These are phyloP conservation scores for Drosophila eohydei DNA, from an alignment of 2,888 invertebrate genomes.

Conservation along the genomic window DNA sequence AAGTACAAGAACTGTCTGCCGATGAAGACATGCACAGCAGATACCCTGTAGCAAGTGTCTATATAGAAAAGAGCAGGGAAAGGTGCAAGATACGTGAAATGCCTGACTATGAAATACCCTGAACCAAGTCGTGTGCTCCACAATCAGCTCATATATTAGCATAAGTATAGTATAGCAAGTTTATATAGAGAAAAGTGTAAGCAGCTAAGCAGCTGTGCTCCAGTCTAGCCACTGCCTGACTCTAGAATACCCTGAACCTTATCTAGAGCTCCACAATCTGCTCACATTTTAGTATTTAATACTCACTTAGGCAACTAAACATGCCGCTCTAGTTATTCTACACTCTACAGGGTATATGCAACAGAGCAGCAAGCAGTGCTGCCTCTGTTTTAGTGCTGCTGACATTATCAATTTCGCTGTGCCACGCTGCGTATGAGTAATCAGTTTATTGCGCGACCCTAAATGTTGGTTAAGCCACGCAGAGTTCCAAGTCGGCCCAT, in stretches of 20 bases:
- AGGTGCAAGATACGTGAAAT: background rate
- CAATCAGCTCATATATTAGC: too few relatives aligned
- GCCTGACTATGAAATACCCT: background rate
- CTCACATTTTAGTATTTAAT: too few relatives aligned
- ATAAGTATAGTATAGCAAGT: too few relatives aligned
- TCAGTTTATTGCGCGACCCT: conserved; percentile 67
- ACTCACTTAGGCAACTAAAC: background rate
- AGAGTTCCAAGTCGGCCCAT: conserved; percentile 6
- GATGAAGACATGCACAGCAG: background rate
- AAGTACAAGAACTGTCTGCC: background rate
- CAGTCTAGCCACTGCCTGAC: too few relatives aligned
- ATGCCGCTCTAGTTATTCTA: background rate
- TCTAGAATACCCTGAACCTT: too few relatives aligned
- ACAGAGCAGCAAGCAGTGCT: background rate
- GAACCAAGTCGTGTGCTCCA: background rate
- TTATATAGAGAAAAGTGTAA: too few relatives aligned
- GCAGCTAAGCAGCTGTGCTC: too few relatives aligned
- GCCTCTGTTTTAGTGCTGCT: conserved; percentile 35
- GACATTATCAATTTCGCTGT: conserved; percentile 60
- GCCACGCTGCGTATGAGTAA: conserved; percentile 67
- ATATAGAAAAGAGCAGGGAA: background rate
- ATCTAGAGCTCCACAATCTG: too few relatives aligned
- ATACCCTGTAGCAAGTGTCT: background rate
- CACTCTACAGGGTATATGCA: conserved; percentile 1
- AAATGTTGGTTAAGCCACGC: conserved; percentile 30